These are phyloP conservation scores for Florisuga fusca DNA, from an alignment of 2,797 vertebrate genomes.

Conservation along the genomic window DNA sequence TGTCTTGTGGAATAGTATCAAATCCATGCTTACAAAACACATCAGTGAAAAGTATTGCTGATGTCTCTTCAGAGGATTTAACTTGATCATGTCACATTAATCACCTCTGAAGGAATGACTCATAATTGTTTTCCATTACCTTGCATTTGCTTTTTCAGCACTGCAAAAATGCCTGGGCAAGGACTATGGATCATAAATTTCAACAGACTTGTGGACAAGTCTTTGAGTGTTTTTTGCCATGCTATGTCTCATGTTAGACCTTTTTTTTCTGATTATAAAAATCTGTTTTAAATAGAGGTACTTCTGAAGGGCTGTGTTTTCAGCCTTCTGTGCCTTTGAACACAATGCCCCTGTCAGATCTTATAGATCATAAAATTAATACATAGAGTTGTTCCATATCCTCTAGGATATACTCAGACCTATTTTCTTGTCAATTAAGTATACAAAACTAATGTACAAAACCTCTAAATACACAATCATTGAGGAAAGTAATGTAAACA, in stretches of 20 bases:
- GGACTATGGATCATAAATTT: conserved; percentile 26
- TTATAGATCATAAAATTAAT: neutral
- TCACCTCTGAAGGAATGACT: conserved; percentile 64
- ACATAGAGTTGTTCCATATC: neutral
- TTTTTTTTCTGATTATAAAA: conserved; percentile 21
- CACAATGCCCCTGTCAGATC: neutral
- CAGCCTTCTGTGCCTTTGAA: neutral
- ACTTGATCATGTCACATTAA: conserved; percentile 42
- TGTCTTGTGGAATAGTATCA: conserved; percentile 54
- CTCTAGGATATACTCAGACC: neutral
- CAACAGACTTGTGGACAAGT: neutral
- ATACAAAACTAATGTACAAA: neutral
- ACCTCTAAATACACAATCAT: neutral
- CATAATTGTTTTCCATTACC: conserved; percentile 57
- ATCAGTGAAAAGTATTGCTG: neutral
- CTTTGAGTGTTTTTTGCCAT: neutral
- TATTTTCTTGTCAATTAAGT: neutral
- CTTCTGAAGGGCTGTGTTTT: neutral
- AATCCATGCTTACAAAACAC: conserved; percentile 37
- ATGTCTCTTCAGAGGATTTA: conserved; percentile 42
- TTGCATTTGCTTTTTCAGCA: conserved; percentile 35
- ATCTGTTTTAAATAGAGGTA: neutral
- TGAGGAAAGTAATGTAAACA: neutral
- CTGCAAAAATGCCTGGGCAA: conserved; percentile 29
- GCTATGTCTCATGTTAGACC: neutral